Evolutionary conservation across 2,888 invertebrate species (phyloP), one percentile per base, ranked within the genome.

Genomic region (Keiferia lycopersicella): DNA sequence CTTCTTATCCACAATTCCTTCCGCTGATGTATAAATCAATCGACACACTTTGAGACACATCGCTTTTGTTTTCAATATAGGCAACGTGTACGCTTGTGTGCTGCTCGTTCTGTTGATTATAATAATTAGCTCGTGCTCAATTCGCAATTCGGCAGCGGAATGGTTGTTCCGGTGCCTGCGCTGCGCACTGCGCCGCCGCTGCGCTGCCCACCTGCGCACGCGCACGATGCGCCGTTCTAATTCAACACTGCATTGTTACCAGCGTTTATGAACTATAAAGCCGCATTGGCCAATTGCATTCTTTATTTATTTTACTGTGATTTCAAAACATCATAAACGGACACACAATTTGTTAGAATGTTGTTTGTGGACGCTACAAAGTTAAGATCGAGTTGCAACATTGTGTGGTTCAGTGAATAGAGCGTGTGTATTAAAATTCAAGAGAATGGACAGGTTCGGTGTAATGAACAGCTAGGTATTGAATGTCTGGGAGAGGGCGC

Each of bases 191-290:
- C 39, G 38, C 18, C 41, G 10, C 48, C 51, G 51, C 51, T 2
- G 51, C 51, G 22, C 50, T 20, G 50, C 6, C 51, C 20, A 20
- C 14, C 59, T 41, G 45, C 59, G 59, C 41, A 22, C 45, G 39
- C 58, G 58, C 38, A 38, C 8, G n/a, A 22, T 34, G 38, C 60
- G 41, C 61, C 16, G 48, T 50, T 61, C 50, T 34, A 61, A 34
- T 61, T 60, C 45, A 6, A 50, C 6, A 22, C 30, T n/a, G 50
- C 30, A 60, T 45, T 39, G 34, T 61, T 61, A 61, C 18, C 61
- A 18, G 50, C 61, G 61, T 61, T 61, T 61, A 61, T 61, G 61
- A 50, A 26, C 61, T 61, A 61, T 61, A 50, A 61, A 61, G 16
- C 50, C 34, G 2, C 34, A 14, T 61, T 61, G 50, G 61, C 61